A percentile compares a stretch with the other conserved stretches of the same genome.
Evolutionary conservation across 2,113 vertebrate species (phyloP).

Genomic region (Cacatua alba): DNA sequence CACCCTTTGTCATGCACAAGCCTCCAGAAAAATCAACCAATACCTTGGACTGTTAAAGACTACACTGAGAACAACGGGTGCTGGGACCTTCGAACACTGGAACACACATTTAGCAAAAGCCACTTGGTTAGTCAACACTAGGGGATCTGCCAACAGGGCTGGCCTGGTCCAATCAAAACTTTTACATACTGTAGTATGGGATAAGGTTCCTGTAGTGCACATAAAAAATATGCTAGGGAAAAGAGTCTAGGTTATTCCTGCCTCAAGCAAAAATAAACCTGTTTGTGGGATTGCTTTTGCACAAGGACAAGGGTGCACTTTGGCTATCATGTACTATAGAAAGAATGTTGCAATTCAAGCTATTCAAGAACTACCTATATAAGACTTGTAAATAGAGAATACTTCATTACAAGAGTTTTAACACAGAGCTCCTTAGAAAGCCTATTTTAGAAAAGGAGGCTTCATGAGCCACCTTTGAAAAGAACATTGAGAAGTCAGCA

Average conservation of each 20-base stretch:
- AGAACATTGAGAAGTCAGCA: neutral
- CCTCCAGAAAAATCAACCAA: neutral
- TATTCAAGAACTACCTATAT: neutral
- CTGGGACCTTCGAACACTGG: neutral
- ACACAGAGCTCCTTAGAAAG: neutral
- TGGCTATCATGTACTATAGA: neutral
- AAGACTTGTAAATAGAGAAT: neutral
- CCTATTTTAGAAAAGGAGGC: neutral
- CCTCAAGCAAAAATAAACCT: neutral
- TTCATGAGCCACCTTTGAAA: neutral
- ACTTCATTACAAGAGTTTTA: neutral
- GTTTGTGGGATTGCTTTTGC: neutral
- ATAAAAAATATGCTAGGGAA: neutral
- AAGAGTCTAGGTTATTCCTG: neutral
- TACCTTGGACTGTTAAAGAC: neutral
- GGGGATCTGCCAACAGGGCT: neutral
- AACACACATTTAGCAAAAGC: neutral
- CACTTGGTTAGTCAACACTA: neutral
- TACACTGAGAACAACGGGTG: neutral
- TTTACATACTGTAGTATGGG: neutral
- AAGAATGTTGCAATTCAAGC: neutral
- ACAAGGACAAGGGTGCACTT: neutral
- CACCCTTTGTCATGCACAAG: neutral
- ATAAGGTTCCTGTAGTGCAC: neutral
- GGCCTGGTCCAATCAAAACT: neutral